These are phyloP conservation scores for Ophioderma brevispina DNA, from an alignment of 35 echinoderm and acorn worm genomes.

Conservation along the genomic window DNA sequence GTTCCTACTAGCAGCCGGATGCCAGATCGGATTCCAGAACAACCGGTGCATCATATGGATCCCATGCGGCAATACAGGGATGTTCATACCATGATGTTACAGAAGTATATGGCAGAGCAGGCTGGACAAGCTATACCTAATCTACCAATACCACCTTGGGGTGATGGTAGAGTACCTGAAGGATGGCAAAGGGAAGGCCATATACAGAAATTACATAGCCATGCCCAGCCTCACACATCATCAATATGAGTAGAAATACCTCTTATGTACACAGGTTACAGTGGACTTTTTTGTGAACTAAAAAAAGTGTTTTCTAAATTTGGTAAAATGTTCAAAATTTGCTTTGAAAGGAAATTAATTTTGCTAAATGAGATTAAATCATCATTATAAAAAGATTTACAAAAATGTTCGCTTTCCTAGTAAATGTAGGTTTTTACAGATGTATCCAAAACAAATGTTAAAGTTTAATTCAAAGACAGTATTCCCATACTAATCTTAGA, in stretches of 20 bases:
- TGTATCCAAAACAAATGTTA: too few relatives aligned
- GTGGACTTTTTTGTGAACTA: too few relatives aligned
- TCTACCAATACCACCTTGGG: background rate
- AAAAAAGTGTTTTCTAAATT: too few relatives aligned
- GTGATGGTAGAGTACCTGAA: background rate
- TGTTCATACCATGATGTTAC: background rate
- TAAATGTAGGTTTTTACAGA: too few relatives aligned
- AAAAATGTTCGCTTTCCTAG: too few relatives aligned
- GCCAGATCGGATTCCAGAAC: background rate
- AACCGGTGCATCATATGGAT: background rate
- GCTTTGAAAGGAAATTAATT: too few relatives aligned
- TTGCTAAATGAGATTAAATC: too few relatives aligned
- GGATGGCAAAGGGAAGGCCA: background rate
- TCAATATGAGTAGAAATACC: background rate
- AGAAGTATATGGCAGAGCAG: constrained; percentile 5
- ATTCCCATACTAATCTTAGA: too few relatives aligned
- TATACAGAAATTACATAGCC: background rate
- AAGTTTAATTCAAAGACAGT: too few relatives aligned
- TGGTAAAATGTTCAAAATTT: too few relatives aligned
- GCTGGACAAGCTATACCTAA: background rate
- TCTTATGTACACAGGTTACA: too few relatives aligned
- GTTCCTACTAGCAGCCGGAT: background rate
- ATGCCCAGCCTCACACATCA: background rate
- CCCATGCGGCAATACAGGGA: background rate
- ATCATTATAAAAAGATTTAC: too few relatives aligned